phyloP scores from a whole-genome alignment of 2,797 vertebrate species.

The Smutsia temminckii region DNA sequence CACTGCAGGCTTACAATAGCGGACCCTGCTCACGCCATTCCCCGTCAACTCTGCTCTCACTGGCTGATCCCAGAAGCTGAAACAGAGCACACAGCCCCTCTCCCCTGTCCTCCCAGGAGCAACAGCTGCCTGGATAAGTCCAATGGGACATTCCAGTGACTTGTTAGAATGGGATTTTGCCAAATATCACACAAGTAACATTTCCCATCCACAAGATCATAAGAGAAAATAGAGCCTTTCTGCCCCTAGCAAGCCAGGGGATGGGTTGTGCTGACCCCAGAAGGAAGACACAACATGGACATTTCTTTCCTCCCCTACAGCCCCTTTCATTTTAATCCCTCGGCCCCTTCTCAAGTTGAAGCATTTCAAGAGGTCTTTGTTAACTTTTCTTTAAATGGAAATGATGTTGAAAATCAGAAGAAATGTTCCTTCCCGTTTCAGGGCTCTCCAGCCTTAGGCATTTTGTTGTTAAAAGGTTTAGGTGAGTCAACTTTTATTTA shows the following conservation, averaged over 20 bases:
- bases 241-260: background rate
- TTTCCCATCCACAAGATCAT: background rate
- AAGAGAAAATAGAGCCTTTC: background rate
- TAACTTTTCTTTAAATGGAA: background rate
- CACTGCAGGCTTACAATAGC: background rate
- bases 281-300: background rate
- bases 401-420: background rate
- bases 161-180: background rate
- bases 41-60: background rate
- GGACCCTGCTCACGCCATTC: background rate
- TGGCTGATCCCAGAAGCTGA: background rate
- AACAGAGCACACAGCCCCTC: background rate
- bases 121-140: background rate
- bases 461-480: background rate
- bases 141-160: background rate
- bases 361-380: background rate
- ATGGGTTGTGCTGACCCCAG: background rate
- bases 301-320: background rate
- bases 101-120: background rate
- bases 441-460: background rate
- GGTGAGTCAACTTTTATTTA: background rate
- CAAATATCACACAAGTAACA: background rate
- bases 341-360: background rate
- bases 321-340: background rate
- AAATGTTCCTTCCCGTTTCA: background rate